Base-by-base conservation (phyloP, 2,888 invertebrate species). In the Gymnoscelis rufifasciata region DNA sequence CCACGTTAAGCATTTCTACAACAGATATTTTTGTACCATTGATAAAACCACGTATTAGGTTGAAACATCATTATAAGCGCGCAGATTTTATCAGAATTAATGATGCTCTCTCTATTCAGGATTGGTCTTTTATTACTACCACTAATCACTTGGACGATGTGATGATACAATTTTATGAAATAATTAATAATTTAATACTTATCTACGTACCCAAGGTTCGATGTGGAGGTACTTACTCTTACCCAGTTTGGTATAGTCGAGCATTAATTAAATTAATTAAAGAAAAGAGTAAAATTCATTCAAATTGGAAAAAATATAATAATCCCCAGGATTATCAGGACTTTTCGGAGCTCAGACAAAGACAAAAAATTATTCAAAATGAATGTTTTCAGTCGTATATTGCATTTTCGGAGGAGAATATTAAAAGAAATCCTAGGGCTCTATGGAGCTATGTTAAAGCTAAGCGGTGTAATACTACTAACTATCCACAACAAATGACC, bases 121-220 rank as follows among this genome's bases (percentile, higher is more conserved):
- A 45, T 12, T 40, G 45, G 45, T 29, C 45, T 6, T 36, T 45
- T 24, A 36, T 45, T 10, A 24, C 0, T 6, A 26, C 26, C 8
- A 26, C 26, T 6, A 5, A 3, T 5, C 2, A 5, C 19, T 19
- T 19, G 5, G 19, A 19, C 5, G 19, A 19, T 19, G 19, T 19
- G 5, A 5, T 19, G 2, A 3, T 19, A 19, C 19, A 19, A 19
- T 26, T 26, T 7, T 6, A 26, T 26, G 7, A 6, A 3, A 26
- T 26, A 6, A 6, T 26, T 1, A 26, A 26, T 6, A 7, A 7
- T 26, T 7, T 26, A 7, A 26, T 26, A 26, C 3, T 6, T 26
- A 6, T 26, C 3, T 26, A 26, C 7, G 26, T 26, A 26, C 26
- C 26, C 1, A 26, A 26, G 7, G 7, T 7, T 26, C 26, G 26